phyloP scores from a whole-genome alignment of 2,888 invertebrate species.

The Eupeodes latifasciatus region DNA sequence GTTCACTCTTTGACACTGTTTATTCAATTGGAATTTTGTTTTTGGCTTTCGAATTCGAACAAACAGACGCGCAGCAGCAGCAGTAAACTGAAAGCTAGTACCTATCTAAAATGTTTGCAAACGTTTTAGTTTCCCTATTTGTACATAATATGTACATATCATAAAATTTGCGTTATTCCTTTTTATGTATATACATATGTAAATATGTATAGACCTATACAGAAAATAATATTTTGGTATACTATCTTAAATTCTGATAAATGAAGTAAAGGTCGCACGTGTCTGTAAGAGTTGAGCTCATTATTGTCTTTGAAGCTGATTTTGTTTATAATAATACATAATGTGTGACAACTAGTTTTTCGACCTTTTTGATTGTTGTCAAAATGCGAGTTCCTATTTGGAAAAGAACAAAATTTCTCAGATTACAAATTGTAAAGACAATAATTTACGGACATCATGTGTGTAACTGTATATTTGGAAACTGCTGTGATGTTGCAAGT shows the following conservation, averaged over 20 bases:
- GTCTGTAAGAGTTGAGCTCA: background rate
- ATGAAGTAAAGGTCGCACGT: background rate
- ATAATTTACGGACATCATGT: no score
- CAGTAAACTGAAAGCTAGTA: background rate
- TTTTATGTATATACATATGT: no score
- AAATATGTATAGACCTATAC: background rate
- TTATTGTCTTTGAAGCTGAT: no score
- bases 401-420: no score
- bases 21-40: background rate
- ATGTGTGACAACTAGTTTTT: no score
- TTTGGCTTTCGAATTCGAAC: background rate
- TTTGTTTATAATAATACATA: no score
- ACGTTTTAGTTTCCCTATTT: background rate
- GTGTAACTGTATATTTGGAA: no score
- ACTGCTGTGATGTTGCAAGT: no score
- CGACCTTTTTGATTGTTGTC: no score
- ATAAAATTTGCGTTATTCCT: background rate
- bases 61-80: background rate
- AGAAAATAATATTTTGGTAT: background rate
- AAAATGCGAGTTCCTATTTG: no score
- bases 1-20: background rate
- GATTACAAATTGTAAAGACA: no score
- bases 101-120: background rate
- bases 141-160: background rate
- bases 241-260: background rate